A percentile compares a stretch with the other conserved stretches of the same genome.
Evolutionary conservation across 2,888 invertebrate species (phyloP).

Genomic region (Prostheceraeus crozeri): DNA sequence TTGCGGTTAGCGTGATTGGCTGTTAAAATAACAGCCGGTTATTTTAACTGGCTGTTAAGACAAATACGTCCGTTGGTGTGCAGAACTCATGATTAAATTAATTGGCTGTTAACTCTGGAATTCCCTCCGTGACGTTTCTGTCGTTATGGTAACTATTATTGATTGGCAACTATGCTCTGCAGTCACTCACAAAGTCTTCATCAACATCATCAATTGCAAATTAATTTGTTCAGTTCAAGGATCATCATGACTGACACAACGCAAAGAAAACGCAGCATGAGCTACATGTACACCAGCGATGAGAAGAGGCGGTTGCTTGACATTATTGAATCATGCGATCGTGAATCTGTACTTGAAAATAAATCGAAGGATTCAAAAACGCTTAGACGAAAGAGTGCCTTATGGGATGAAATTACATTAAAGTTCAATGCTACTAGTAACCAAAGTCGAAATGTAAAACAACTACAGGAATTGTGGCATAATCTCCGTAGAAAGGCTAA

Average conservation of each 20-base stretch:
- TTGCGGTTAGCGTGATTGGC: slow-evolving; percentile 18
- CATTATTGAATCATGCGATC: too few species aligned
- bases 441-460: neutral
- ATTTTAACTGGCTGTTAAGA: slow-evolving; percentile 18
- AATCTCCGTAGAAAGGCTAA: neutral
- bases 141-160: too few species aligned
- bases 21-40: slow-evolving; percentile 22
- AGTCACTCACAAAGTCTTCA: too few species aligned
- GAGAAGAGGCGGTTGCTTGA: too few species aligned
- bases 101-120: too few species aligned
- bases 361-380: slow-evolving; percentile 20
- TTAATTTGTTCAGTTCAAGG: neutral
- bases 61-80: slow-evolving; percentile 20
- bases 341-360: too few species aligned
- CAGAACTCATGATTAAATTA: slow-evolving; percentile 28
- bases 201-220: slow-evolving; percentile 15
- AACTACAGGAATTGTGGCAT: neutral
- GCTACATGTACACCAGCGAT: too few species aligned
- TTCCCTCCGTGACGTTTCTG: too few species aligned
- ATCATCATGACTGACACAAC: too few species aligned
- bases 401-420: slow-evolving; percentile 8
- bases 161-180: slow-evolving; percentile 12
- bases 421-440: neutral
- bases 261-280: too few species aligned
- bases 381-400: slow-evolving; percentile 5